Base-by-base conservation (phyloP, 2,888 invertebrate species). In the Dexiosoma caninum region DNA sequence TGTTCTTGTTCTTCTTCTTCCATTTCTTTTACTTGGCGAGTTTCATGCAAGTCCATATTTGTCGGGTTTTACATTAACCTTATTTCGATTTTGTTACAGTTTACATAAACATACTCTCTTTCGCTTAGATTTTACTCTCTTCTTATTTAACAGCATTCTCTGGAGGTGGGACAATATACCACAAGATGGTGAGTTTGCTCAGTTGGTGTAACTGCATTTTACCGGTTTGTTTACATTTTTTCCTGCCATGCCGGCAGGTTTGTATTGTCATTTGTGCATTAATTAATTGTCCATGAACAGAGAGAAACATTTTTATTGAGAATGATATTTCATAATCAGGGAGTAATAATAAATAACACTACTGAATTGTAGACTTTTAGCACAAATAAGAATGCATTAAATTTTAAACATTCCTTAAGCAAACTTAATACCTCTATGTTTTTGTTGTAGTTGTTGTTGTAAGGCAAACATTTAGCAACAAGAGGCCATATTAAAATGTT, bases 211-310 rank as follows among this genome's bases (percentile, higher is more conserved):
- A 35, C 10, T 66, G 40, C 5, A 66, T 44, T 83, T 78, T 70
- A 87, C 88, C 88, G 88, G 89, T 88, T 88, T 88, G 88, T 88
- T 88, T 88, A 88, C 86, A 85, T 88, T 88, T 86, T 85, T 62
- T 35, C 19, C 27, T n/a, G 57, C 40, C 27, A 77, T 62, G 72
- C 81, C 81, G 81, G 81, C 49, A 70, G 10, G 1, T 44, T 42
- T 27, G 1, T 46, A 10, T 67, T 2, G 32, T 14, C 51, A 14
- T 35, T 76, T 69, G 21, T 23, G 7, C 19, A 23, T 60, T 51
- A 59, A 30, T 74, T 57, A 57, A 57, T 37, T 44, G 44, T 10
- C 30, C 49, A 46, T 40, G 27, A 37, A 40, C 59, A 64, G 37
- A 51, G 64, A 51, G 49, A 0, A 9, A 9, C 23, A 27, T 32